A percentile compares a stretch with the other conserved stretches of the same genome.
These are phyloP conservation scores for mouse (Mus musculus) DNA, from an alignment of 2,113 vertebrate genomes.

Conservation along the genomic window GRCm39 chr14:120052501-120053000, in stretches of 20 bases:
- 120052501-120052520: not conserved
- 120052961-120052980: not conserved
- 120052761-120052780: too few relatives aligned
- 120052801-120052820: not conserved
- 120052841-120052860: not conserved
- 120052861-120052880: not conserved
- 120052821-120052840: not conserved
- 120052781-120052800: not conserved
- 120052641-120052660: fast-evolving
- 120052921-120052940: conserved; percentile 46
- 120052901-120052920: conserved; percentile 33
- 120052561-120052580: not conserved
- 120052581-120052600: not conserved
- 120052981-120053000: not conserved
- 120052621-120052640: not conserved
- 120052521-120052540: not conserved
- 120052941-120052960: conserved; percentile 7
- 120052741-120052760: not conserved
- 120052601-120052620: not conserved
- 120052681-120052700: not conserved
- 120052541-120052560: not conserved
- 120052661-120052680: not conserved
- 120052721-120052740: not conserved
- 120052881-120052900: not conserved
- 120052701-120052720: not conserved